phyloP scores from a whole-genome alignment of 2,797 vertebrate species.

The Momotus momota region DNA sequence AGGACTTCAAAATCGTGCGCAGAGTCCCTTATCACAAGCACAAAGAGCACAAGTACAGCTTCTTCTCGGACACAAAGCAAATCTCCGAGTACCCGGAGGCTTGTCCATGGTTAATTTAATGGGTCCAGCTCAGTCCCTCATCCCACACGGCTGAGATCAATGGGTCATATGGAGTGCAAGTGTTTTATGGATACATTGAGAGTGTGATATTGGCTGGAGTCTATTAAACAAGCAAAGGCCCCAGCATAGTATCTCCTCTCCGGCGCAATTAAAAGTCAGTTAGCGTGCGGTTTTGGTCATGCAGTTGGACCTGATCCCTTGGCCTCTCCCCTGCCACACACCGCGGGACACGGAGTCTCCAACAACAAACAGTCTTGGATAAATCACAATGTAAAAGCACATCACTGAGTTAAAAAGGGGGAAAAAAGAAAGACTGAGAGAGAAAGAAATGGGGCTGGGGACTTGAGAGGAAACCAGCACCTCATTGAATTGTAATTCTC shows the following conservation, averaged over 20 bases:
- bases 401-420: background rate
- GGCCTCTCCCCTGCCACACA: background rate
- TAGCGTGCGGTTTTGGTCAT: rapidly evolving
- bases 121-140: background rate
- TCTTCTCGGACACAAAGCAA: background rate
- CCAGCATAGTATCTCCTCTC: background rate
- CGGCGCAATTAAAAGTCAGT: background rate
- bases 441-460: background rate
- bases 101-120: background rate
- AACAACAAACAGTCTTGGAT: background rate
- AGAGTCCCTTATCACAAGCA: background rate
- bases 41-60: background rate
- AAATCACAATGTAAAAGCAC: background rate
- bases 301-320: background rate
- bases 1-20: background rate
- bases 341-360: rapidly evolving
- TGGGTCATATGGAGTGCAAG: background rate
- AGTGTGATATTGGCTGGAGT: background rate
- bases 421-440: background rate
- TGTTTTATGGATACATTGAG: background rate
- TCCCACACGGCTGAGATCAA: background rate
- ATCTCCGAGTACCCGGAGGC: background rate
- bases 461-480: background rate
- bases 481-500: background rate
- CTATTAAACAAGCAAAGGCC: background rate